phyloP scores from a whole-genome alignment of 2,797 vertebrate species.

The Crossoptilon crossoptilon region DNA sequence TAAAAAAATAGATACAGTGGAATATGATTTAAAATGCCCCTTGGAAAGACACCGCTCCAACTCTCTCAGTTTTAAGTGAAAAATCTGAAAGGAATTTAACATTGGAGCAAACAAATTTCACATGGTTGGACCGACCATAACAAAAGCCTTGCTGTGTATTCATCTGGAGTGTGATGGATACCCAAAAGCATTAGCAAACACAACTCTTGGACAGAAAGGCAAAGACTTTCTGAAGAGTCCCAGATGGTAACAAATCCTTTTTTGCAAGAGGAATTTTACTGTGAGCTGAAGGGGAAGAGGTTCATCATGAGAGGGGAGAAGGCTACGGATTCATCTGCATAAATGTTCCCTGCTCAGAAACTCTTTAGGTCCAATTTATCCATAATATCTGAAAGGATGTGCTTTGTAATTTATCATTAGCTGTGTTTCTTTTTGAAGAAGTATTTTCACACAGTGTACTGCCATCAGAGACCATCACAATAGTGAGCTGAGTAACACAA shows the following conservation, averaged over 20 bases:
- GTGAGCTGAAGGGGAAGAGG: neutral
- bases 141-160: neutral
- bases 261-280: neutral
- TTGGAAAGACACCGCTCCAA: neutral
- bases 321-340: neutral
- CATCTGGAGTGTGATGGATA: neutral
- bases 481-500: neutral
- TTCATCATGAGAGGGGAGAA: neutral
- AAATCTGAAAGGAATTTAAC: neutral
- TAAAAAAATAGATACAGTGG: neutral
- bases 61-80: neutral
- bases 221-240: neutral
- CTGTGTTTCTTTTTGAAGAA: neutral
- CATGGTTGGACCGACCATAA: neutral
- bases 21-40: neutral
- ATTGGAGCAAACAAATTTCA: neutral
- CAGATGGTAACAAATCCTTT: neutral
- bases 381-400: neutral
- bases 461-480: neutral
- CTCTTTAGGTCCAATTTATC: neutral
- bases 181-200: neutral
- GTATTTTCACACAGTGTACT: neutral
- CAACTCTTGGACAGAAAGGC: neutral
- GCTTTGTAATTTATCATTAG: neutral
- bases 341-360: neutral